Evolutionary conservation across 2,797 vertebrate genomes (phyloP).

Genomic region (Benthosema pterotum): DNA sequence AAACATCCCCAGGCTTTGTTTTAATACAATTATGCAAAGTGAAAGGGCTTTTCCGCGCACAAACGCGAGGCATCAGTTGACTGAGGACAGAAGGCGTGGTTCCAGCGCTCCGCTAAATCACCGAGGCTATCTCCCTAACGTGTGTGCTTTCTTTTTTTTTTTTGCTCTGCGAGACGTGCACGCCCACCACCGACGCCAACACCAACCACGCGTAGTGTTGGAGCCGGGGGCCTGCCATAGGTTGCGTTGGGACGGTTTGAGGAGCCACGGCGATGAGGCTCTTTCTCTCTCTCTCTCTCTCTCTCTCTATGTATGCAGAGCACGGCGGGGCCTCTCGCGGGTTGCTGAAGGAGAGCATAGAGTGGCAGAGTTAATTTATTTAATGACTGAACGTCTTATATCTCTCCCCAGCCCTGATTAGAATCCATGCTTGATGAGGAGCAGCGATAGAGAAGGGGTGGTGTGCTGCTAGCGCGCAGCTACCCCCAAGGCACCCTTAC

Average conservation of each 20-base stretch:
- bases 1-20: constrained; percentile 26
- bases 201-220: constrained; percentile 13
- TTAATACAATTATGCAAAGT: constrained; percentile 62
- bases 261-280: constrained; percentile 24
- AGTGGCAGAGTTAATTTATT: constrained; percentile 85
- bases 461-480: constrained; percentile 12
- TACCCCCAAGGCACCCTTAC: constrained; percentile 63
- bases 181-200: too few relatives aligned
- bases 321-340: constrained; percentile 64
- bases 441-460: constrained; percentile 70
- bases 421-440: constrained; percentile 81
- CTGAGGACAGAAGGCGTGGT: constrained; percentile 56
- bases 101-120: constrained; percentile 57
- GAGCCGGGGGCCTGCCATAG: constrained; percentile 40
- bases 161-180: constrained; percentile 6
- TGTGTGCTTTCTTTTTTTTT: too few relatives aligned
- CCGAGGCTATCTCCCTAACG: constrained; percentile 40
- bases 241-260: constrained; percentile 52
- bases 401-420: constrained; percentile 83
- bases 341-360: constrained; percentile 75
- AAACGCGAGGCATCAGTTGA: constrained; percentile 30
- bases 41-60: constrained; percentile 39
- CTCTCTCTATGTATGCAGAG: constrained; percentile 73
- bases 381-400: constrained; percentile 84
- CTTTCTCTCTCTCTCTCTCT: constrained; percentile 31